Evolutionary conservation across 2,888 invertebrate genomes (phyloP), one percentile per base, ranked within the genome.

Genomic region (Agrochola macilenta): DNA sequence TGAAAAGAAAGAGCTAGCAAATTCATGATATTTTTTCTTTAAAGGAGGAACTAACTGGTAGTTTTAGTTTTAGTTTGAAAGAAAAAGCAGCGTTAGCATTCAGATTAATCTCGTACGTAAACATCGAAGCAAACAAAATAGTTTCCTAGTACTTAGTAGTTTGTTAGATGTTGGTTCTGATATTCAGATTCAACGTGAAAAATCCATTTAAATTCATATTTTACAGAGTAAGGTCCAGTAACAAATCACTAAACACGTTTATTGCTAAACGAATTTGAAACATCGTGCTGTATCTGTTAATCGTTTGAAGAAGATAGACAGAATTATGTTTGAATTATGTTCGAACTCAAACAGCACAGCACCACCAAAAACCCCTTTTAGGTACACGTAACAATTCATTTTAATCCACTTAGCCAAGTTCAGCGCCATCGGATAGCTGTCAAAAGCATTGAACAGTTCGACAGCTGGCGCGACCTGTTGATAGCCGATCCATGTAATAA

Each of bases 401-500:
- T 66, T 66, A 81, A 80, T 84, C 69, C 70, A 75, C 58, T 63
- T 30, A 60, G 26, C n/a, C 23, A 26, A 78, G 74, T 83, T 78
- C 63, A 69, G 52, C 43, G 66, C 73, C 12, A 77, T 71, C 52
- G 63, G 52, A 30, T 52, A 66, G 46, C 84, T 89, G 87, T 89
- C 89, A 86, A 88, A 85, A 83, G 81, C 83, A 84, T 85, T 87
- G 82, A 86, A 64, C 78, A 73, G 65, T 72, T 76, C 64, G 81
- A 83, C 83, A 84, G 71, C 71, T 86, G 84, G 82, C 78, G 71
- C 46, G 74, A 90, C 89, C 88, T 90, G 90, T 90, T 90, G 90
- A 89, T 85, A 58, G 54, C 46, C 35, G 57, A 58, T 46, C 73
- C 30, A 20, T 65, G 68, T 87, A 74, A 82, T 83, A 85, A 82